Percentiles rank a stretch among this genome's conserved stretches.
phyloP scores from a whole-genome alignment of 2,113 vertebrate species.

The Urocitellus parryii region DNA sequence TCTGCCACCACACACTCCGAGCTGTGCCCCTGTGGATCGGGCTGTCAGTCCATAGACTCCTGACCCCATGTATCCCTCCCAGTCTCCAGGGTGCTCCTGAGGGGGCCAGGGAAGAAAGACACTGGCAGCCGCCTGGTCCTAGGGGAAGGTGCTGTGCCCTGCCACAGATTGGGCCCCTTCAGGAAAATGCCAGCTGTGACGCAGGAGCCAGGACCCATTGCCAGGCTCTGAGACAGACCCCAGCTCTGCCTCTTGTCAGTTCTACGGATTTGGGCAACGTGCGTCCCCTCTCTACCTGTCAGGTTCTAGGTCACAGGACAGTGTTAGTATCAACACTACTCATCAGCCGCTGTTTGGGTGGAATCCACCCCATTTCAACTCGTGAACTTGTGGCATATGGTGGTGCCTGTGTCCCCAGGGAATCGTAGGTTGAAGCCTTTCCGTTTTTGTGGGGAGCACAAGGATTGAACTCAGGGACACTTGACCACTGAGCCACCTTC shows the following conservation, averaged over 20 bases:
- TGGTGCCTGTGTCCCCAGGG: neutral
- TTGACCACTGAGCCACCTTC: no score
- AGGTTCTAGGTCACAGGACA: rapidly evolving
- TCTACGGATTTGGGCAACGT: no score
- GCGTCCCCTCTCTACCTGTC: no score
- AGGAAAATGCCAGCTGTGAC: no score
- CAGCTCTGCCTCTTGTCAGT: neutral
- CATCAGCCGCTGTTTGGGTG: neutral
- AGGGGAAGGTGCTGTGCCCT: neutral
- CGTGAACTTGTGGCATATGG: neutral
- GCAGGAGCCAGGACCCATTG: no score
- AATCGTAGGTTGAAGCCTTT: neutral
- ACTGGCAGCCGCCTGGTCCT: neutral
- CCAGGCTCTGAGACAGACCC: neutral
- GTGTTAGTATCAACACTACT: no score
- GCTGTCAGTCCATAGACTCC: neutral
- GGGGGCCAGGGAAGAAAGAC: neutral
- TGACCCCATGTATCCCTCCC: neutral
- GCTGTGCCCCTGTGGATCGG: no score
- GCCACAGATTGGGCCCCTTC: no score
- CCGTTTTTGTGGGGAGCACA: no score
- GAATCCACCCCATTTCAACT: no score
- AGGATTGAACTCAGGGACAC: no score
- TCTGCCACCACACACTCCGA: neutral
- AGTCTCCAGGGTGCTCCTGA: neutral